Base-by-base conservation (phyloP, 2,888 invertebrate species). In the Pseudeuparius sepicola region DNA sequence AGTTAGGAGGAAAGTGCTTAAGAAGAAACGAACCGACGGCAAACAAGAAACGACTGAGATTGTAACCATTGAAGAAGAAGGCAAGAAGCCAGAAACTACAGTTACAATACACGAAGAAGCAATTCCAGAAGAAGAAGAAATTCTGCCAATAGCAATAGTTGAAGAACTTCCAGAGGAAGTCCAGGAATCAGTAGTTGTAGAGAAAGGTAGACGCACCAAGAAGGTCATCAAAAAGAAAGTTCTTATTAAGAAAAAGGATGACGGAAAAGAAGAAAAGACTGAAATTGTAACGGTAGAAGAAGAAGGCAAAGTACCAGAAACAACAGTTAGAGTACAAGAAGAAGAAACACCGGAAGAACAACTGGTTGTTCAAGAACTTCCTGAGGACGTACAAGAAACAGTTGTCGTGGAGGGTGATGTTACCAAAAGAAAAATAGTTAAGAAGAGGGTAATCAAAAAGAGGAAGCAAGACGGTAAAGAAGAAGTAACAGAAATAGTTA, bases 211-310 rank as follows among this genome's bases (percentile, higher is more conserved):
- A 17, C 36, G 15, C 7, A 46, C 40, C 17, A 47, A 32, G 47
- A 56, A 45, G 31, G 40, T 42, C 31, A 50, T 44, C 13, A 55
- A 46, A 43, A 60, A 55, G 43, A 56, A 52, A 23, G 46, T 52
- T 18, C 47, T 48, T 10, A 52, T 56, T 27, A 53, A 67, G 32
- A 64, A 63, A 42, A 58, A 56, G 4, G 58, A 43, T 41, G 62
- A 56, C 36, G 46, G 44, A 12, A 40, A 52, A 46, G 28, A 52
- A 43, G 51, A 60, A 53, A 42, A 46, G 18, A 49, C 51, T 34
- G n/a, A n/a, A 20, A 20, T 20, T n/a, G 20, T 20, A 20, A 20
- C 20, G 20, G n/a, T n/a, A 7, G 3, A 65, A 40, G 36, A 39
- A 29, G 42, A 44, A 14, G 43, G 41, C 10, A 43, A 39, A 31